Conservation (phyloP, 2,888 invertebrate genomes). For the Pardosa pseudoannulata region DNA sequence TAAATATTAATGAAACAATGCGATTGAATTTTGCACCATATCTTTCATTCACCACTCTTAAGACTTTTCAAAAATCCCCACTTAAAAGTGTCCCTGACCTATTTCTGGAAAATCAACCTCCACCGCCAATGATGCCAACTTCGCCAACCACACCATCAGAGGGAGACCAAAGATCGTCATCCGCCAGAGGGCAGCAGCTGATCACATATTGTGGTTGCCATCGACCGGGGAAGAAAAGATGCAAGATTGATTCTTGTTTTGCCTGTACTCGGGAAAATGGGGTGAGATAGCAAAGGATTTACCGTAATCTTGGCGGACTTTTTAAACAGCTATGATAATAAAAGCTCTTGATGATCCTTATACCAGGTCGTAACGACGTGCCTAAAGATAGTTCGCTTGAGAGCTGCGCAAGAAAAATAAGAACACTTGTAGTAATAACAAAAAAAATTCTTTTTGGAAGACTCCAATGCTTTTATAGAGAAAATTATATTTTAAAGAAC, state of each 20-base stretch:
- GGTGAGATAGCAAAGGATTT: constrained; percentile 28
- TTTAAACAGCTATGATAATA: constrained; percentile 4
- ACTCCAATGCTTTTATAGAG: no score
- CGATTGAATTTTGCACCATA: neutral
- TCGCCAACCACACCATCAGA: neutral
- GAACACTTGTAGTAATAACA: neutral
- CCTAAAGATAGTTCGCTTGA: neutral
- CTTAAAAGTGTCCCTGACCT: neutral
- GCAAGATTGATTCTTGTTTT: constrained; percentile 18
- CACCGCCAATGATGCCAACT: neutral
- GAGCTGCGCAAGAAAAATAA: neutral
- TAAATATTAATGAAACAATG: no score
- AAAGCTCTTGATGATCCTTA: constrained; percentile 9
- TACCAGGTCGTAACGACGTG: neutral
- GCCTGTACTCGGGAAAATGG: constrained; percentile 6
- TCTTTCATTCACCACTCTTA: neutral
- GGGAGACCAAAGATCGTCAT: neutral
- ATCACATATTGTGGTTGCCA: constrained; percentile 46
- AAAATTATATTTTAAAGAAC: no score
- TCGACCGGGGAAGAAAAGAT: constrained; percentile 38
- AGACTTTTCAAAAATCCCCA: neutral
- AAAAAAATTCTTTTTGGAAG: neutral
- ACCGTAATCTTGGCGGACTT: constrained; percentile 40
- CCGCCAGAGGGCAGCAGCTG: constrained; percentile 54
- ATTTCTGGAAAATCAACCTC: neutral